phyloP scores from a whole-genome alignment of 2,113 vertebrate species.

The Tiliqua scincoides region DNA sequence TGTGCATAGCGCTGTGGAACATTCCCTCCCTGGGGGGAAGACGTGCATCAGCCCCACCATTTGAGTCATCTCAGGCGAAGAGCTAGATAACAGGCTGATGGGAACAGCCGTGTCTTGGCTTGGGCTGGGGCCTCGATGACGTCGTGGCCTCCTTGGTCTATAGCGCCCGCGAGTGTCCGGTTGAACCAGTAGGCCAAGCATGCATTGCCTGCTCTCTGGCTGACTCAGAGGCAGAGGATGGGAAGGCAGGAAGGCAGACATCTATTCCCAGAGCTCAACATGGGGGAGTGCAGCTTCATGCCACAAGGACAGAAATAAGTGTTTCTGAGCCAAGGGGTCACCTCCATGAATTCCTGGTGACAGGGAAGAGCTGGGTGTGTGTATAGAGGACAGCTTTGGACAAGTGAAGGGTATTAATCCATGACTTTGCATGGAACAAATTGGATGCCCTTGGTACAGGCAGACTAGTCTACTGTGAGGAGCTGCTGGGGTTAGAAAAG shows the following conservation, averaged over 20 bases:
- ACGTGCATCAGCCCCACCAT: constrained; percentile 42
- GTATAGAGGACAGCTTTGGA: too few relatives aligned
- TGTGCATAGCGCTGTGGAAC: constrained; percentile 48
- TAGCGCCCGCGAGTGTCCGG: background rate
- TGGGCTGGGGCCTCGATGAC: constrained; percentile 63
- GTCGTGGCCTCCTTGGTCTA: constrained; percentile 67
- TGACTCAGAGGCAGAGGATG: constrained; percentile 66
- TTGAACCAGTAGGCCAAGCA: constrained; percentile 25
- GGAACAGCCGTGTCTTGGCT: constrained; percentile 28
- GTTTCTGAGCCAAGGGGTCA: background rate
- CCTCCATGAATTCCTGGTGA: background rate
- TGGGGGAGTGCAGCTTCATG: background rate
- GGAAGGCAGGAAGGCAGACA: constrained; percentile 36
- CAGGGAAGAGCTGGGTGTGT: background rate
- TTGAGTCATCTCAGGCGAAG: constrained; percentile 57
- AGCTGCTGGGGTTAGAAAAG: background rate
- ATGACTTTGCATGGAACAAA: background rate
- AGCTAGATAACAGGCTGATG: constrained; percentile 60
- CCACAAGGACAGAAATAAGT: background rate
- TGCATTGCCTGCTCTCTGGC: background rate
- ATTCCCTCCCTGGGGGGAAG: constrained; percentile 35
- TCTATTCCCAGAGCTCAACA: background rate
- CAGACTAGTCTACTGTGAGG: background rate
- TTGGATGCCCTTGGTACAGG: background rate
- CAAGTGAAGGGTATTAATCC: background rate